Base-by-base conservation (phyloP, 2,888 invertebrate species). In the Athripsodes cinereus region DNA sequence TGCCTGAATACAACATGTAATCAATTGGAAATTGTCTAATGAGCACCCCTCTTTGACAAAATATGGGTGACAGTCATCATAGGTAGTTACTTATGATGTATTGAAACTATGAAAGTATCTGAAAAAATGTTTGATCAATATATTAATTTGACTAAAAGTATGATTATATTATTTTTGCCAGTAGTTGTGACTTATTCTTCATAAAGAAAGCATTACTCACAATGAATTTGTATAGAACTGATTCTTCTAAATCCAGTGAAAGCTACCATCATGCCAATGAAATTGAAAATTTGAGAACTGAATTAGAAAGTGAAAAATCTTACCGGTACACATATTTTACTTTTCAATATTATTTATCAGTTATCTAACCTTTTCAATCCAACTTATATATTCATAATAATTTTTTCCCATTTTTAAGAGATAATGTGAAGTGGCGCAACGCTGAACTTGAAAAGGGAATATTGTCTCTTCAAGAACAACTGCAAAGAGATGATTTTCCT, bases 371-470 rank as follows among this genome's bases (percentile, higher is more conserved):
- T n/a, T n/a, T n/a, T n/a, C n/a, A n/a, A n/a, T 20, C 31, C 18
- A 16, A 26, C 18, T 21, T 35, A 52, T 48, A 31, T 22, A 31
- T 18, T 16, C 22, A 35, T 11, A 26, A 49, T 31, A 40, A 44
- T 31, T 11, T 31, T 26, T 19, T 18, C 22, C 26, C 13, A 49
- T 49, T 40, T 53, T 54, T 16, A 22, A 78, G 79, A 69, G 78
- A 79, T 53, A 68, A 76, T 44, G 76, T 77, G 55, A 71, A 74
- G 52, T 77, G 76, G 76, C 77, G 78, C 61, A 79, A 79, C 62
- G 72, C 72, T 1, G 78, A 78, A 62, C 58, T 78, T 21, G 78
- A 79, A 64, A 78, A 76, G 65, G 74, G 76, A 65, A 76, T 79
- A 51, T 69, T 73, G 44, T 68, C 68, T 5, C 69, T 76, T 52